Percentiles rank a stretch among this genome's conserved stretches.
phyloP scores from a whole-genome alignment of 2,113 vertebrate genomes.

The Bubo scandiacus region DNA sequence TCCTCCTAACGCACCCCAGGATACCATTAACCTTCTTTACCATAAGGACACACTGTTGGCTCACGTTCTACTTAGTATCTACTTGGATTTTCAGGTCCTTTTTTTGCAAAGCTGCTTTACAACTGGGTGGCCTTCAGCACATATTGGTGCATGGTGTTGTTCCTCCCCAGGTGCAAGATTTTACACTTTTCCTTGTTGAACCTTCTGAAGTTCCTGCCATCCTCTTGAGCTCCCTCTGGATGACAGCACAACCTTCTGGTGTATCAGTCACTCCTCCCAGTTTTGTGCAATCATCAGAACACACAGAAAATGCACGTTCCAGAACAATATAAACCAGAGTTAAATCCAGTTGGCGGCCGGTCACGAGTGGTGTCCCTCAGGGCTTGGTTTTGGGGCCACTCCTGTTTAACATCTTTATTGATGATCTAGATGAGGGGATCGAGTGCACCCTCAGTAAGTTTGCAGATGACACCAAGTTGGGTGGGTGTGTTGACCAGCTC shows the following conservation, averaged over 20 bases:
- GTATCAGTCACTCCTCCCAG: background rate
- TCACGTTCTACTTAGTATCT: background rate
- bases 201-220: background rate
- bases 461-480: no score
- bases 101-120: background rate
- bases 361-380: no score
- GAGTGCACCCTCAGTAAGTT: no score
- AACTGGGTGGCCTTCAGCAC: background rate
- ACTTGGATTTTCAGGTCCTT: background rate
- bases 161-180: background rate
- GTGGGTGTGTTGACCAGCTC: no score
- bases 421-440: no score
- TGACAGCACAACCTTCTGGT: background rate
- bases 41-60: background rate
- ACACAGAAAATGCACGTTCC: background rate
- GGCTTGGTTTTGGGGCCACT: no score
- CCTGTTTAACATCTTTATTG: no score
- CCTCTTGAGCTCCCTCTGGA: background rate
- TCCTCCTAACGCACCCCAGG: background rate
- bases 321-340: background rate
- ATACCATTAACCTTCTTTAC: background rate
- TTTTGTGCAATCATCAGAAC: background rate
- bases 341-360: no score
- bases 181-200: background rate
- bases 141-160: background rate